A percentile compares a stretch with the other conserved stretches of the same genome.
These are phyloP conservation scores for Drosophila virilis DNA, from an alignment of 1,140 invertebrate species.

Conservation along the genomic window DNA sequence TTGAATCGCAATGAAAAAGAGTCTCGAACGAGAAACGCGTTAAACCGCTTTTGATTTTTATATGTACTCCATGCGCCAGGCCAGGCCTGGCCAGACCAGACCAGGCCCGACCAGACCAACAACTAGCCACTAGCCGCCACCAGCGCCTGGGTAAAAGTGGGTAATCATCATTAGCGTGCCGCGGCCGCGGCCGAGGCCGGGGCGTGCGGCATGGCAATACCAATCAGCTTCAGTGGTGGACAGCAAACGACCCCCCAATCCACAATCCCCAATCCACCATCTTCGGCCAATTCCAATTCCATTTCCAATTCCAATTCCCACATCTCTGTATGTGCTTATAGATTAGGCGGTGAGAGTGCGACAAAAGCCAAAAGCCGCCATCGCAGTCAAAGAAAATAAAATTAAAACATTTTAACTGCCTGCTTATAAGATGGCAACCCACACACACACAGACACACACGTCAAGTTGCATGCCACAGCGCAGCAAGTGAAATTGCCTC, in stretches of 20 bases:
- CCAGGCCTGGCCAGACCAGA: neutral
- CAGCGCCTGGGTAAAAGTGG: conserved; percentile 69
- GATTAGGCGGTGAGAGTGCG: conserved; percentile 73
- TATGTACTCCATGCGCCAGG: conserved; percentile 35
- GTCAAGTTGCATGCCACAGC: conserved; percentile 30
- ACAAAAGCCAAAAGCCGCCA: conserved; percentile 46
- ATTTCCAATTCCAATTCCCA: conserved; percentile 33
- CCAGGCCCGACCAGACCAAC: neutral
- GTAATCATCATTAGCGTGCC: conserved; percentile 74
- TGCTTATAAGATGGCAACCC: conserved; percentile 46
- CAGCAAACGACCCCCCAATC: conserved; percentile 14
- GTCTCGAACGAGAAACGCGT: conserved; percentile 66
- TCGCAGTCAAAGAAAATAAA: conserved; percentile 62
- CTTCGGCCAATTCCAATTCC: conserved; percentile 23
- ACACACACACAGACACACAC: conserved; percentile 23
- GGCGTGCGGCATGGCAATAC: conserved; percentile 49
- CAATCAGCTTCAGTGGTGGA: conserved; percentile 52
- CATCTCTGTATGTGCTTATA: conserved; percentile 31
- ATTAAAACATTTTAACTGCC: conserved; percentile 68
- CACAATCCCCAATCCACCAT: conserved; percentile 14
- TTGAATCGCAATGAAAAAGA: conserved; percentile 69
- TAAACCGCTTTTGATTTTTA: conserved; percentile 82
- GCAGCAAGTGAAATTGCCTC: conserved; percentile 68
- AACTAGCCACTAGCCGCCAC: neutral
- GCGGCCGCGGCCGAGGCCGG: conserved; percentile 1